phyloP scores from a whole-genome alignment of 2,888 invertebrate genomes.

The Pilophorus perplexus region DNA sequence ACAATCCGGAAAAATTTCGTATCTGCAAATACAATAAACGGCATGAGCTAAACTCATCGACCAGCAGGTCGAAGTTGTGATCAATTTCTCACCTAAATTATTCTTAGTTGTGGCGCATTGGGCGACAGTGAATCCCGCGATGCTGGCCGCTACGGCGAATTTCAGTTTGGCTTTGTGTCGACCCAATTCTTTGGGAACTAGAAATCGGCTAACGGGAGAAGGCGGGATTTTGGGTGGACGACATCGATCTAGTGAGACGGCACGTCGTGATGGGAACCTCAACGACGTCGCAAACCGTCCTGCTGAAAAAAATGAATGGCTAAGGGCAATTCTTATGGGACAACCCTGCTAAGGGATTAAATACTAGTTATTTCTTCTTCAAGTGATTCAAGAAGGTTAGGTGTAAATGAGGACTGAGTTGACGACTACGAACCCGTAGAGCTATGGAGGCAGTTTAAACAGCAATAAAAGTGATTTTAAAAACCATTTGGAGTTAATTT shows the following conservation, averaged over 20 bases:
- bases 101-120: conserved; percentile 25
- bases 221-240: background rate
- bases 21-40: conserved; percentile 1
- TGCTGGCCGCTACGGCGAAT: conserved; percentile 11
- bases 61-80: too few relatives aligned
- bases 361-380: too few relatives aligned
- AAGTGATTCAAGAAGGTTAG: too few relatives aligned
- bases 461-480: too few relatives aligned
- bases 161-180: background rate
- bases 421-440: too few relatives aligned
- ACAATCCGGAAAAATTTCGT: conserved; percentile 35
- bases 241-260: background rate
- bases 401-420: too few relatives aligned
- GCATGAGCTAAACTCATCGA: background rate
- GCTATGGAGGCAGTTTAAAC: too few relatives aligned
- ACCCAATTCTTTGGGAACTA: background rate
- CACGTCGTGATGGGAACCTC: background rate
- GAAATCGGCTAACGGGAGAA: conserved; percentile 13
- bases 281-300: background rate
- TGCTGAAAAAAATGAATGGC: conserved; percentile 1
- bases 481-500: too few relatives aligned
- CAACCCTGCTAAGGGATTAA: too few relatives aligned
- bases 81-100: conserved; percentile 20
- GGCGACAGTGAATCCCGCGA: conserved; percentile 31
- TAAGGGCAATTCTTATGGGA: too few relatives aligned